Conservation (phyloP, 2,888 invertebrate genomes). For the Cryptocephalus primarius region DNA sequence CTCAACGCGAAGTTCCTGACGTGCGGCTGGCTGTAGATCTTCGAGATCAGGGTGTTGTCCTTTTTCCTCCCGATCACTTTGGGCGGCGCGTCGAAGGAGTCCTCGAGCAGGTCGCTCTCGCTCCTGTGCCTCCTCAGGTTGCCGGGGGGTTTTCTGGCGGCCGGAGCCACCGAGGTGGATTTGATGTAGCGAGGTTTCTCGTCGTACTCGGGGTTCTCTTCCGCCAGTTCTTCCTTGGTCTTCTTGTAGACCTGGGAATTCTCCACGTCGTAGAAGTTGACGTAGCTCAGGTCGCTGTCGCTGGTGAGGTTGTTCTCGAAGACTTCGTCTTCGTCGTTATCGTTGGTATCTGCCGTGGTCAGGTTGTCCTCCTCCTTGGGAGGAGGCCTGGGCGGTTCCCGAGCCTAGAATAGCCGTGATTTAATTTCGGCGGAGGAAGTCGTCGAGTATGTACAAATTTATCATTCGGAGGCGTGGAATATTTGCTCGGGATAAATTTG, state of each 20-base stretch:
- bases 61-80: conserved; percentile 18
- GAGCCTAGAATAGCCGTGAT: not conserved
- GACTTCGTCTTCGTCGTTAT: not conserved
- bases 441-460: too few species aligned
- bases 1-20: conserved; percentile 21
- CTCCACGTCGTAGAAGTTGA: conserved; percentile 33
- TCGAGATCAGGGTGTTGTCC: conserved; percentile 27
- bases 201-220: not conserved
- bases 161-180: not conserved
- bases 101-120: conserved; percentile 14
- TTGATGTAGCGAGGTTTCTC: conserved; percentile 5
- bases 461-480: too few species aligned
- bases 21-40: conserved; percentile 24
- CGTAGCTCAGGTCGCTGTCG: conserved; percentile 33
- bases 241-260: conserved; percentile 25
- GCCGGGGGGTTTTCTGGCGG: not conserved
- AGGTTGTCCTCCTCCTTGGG: not conserved
- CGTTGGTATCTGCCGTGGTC: not conserved
- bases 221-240: conserved; percentile 9
- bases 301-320: conserved; percentile 26
- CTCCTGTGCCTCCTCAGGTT: conserved; percentile 13
- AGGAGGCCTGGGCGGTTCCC: not conserved
- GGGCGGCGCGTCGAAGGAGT: conserved; percentile 14
- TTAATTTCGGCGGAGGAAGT: too few species aligned
- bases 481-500: too few species aligned